Base-by-base conservation (phyloP, 2,113 vertebrate genomes). In the Diphyllodes magnificus region DNA sequence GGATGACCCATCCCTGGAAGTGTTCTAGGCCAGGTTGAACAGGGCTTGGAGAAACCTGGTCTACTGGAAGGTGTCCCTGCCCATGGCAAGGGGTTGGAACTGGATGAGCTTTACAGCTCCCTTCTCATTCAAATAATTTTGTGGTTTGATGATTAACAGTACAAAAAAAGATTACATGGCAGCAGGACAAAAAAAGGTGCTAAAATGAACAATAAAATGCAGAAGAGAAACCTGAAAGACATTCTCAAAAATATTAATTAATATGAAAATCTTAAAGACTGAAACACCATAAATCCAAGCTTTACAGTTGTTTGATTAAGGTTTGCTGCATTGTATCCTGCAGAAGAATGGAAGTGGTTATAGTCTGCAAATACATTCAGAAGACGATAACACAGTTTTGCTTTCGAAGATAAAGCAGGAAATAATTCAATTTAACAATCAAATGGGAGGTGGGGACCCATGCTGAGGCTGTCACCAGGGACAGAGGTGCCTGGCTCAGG, bases 381-480 rank as follows among this genome's bases (percentile, higher is more conserved):
- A 93, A 95, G 96, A 96, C 54, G 82, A 93, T 86, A 95, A 94
- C 79, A 82, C 5, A 27, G 84, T 81, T 96, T 97, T 96, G 78
- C 73, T 96, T 73, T 95, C 78, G 59, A 95, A 95, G 97, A 96
- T 94, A 95, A 92, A 86, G 78, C 57, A 86, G 95, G 88, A 96
- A 97, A 96, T 96, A 97, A 97, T 95, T 97, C 86, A 95, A 86
- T 97, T 94, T 88, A 95, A 92, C 88, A 89, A 89, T 64, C 86
- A 77, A 73, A 92, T 54, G 75, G 68, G 60, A 94, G 87, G 28
- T 15, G 59, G 54, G 40, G 50, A 69, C 66, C 60, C 82, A 57
- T 0, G 3, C 69, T 28, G 37, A 68, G 24, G 25, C 39, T 79
- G 70, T 76, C 2, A 5, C 5, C 7, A 45, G 68, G 61, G 72